These are phyloP conservation scores for Catocala sponsa DNA, from an alignment of 2,888 invertebrate genomes.

Conservation along the genomic window DNA sequence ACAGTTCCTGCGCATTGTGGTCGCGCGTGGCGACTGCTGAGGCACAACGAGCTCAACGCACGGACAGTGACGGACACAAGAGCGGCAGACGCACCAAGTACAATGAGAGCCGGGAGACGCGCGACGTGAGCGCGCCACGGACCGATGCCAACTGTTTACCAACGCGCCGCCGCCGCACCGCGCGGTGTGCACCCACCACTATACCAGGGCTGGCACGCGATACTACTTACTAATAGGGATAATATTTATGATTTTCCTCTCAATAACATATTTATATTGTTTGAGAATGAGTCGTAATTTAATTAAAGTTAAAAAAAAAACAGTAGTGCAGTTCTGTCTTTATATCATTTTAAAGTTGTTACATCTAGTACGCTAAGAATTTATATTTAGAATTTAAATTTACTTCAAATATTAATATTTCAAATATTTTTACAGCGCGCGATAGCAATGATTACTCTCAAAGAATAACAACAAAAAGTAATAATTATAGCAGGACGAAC, in stretches of 20 bases:
- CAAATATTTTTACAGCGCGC: too few species aligned
- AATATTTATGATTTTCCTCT: slow-evolving; percentile 32
- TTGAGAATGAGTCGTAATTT: not conserved
- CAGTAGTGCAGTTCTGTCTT: too few species aligned
- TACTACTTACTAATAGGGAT: slow-evolving; percentile 35
- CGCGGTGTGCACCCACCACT: slow-evolving; percentile 68
- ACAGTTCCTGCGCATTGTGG: slow-evolving; percentile 80
- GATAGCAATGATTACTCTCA: too few species aligned
- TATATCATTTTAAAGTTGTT: too few species aligned
- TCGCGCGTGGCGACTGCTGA: slow-evolving; percentile 32
- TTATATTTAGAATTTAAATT: too few species aligned
- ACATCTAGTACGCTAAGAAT: too few species aligned
- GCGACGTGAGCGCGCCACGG: slow-evolving; percentile 72
- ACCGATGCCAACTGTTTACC: slow-evolving; percentile 74
- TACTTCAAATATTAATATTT: too few species aligned
- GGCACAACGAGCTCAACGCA: slow-evolving; percentile 33
- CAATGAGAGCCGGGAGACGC: slow-evolving; percentile 49
- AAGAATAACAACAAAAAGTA: too few species aligned
- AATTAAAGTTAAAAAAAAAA: too few species aligned
- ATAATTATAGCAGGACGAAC: not conserved
- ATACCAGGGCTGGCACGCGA: slow-evolving; percentile 55
- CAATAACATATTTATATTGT: slow-evolving; percentile 7
- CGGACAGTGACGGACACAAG: slow-evolving; percentile 22
- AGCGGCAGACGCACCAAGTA: slow-evolving; percentile 42
- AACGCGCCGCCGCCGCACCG: slow-evolving; percentile 60